Evolutionary conservation across 1,140 invertebrate genomes (phyloP).

Genomic region (Spodoptera litura): DNA sequence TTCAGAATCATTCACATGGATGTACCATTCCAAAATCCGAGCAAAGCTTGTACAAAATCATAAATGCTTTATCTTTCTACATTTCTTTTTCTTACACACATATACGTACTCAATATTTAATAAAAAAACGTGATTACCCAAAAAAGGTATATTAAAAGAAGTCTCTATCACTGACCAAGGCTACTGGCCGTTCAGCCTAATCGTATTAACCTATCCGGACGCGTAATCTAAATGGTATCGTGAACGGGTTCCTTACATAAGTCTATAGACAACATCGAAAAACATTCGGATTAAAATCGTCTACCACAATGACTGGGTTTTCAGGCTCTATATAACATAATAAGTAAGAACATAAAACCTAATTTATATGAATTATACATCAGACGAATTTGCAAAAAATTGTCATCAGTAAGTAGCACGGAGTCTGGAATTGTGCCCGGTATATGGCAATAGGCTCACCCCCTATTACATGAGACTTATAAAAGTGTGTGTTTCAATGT

Average conservation of each 20-base stretch:
- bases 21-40: not conserved
- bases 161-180: slow-evolving; percentile 13
- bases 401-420: too few species aligned
- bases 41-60: not conserved
- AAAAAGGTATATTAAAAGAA: slow-evolving; percentile 28
- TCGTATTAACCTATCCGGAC: slow-evolving; percentile 21
- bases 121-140: not conserved
- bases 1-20: too few species aligned
- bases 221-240: slow-evolving; percentile 34
- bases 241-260: not conserved
- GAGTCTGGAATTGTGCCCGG: too few species aligned
- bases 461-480: too few species aligned
- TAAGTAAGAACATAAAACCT: too few species aligned
- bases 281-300: not conserved
- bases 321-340: too few species aligned
- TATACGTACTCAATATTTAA: not conserved
- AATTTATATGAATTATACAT: too few species aligned
- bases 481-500: too few species aligned
- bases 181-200: not conserved
- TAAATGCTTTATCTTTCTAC: too few species aligned
- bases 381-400: too few species aligned
- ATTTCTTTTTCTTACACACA: not conserved
- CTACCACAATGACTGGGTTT: too few species aligned
- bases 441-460: too few species aligned
- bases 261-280: not conserved